Conservation (phyloP, 2,113 vertebrate genomes). For the Mystacornis crossleyi region DNA sequence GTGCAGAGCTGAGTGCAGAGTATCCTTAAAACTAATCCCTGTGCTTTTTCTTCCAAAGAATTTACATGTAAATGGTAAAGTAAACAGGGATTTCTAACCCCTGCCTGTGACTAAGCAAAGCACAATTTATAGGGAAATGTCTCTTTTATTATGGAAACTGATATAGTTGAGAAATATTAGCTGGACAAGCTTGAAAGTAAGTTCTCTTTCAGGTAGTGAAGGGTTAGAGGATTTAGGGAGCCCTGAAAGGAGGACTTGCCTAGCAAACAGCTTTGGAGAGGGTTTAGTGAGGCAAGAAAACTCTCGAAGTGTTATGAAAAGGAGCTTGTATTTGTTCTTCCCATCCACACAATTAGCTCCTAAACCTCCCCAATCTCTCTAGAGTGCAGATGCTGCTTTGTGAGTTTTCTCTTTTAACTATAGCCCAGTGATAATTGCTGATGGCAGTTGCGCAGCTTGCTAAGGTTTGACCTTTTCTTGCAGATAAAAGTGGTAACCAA, state of each 20-base stretch:
- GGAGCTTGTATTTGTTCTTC: not conserved
- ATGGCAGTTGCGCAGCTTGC: not conserved
- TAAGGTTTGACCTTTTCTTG: conserved; percentile 36
- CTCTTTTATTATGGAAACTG: not conserved
- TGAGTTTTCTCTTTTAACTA: not conserved
- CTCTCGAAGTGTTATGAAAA: not conserved
- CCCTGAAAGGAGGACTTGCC: not conserved
- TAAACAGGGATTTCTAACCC: not conserved
- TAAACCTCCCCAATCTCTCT: not conserved
- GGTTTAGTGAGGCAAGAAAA: not conserved
- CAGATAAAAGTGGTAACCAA: not conserved
- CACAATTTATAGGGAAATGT: not conserved
- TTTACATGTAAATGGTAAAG: not conserved
- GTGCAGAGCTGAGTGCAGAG: not conserved
- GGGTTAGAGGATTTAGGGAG: not conserved
- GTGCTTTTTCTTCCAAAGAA: not conserved
- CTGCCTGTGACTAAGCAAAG: not conserved
- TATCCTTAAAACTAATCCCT: not conserved
- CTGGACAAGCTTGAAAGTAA: not conserved
- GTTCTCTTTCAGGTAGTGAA: not conserved
- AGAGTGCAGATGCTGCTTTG: not conserved
- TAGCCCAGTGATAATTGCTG: not conserved
- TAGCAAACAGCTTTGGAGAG: not conserved
- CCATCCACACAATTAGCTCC: not conserved
- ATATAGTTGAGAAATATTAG: not conserved